Percentiles rank a stretch among this genome's conserved stretches.
phyloP scores from a whole-genome alignment of 1,140 invertebrate species.

The Stenopsyche tienmushanensis region DNA sequence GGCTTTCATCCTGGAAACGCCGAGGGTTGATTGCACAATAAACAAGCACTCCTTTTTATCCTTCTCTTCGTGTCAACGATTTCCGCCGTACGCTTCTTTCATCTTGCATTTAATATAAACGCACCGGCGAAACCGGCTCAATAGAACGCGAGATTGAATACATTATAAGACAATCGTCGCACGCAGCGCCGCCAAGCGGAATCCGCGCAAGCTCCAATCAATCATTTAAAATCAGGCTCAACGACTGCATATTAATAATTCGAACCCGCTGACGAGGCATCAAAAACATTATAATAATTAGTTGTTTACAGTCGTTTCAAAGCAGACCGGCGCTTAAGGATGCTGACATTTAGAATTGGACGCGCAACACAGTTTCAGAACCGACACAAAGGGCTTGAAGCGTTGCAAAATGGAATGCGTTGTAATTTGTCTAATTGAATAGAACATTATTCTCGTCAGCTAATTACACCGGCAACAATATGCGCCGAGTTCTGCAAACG shows the following conservation, averaged over 20 bases:
- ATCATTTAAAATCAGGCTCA: too few species aligned
- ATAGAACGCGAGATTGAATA: too few species aligned
- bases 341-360: too few species aligned
- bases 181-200: too few species aligned
- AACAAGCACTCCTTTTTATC: background rate
- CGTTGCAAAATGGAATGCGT: constrained; percentile 26
- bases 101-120: too few species aligned
- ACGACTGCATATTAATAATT: too few species aligned
- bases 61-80: background rate
- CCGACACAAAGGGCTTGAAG: constrained; percentile 9
- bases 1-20: background rate
- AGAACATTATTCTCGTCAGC: constrained; percentile 29
- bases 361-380: constrained; percentile 17
- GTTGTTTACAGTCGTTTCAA: background rate
- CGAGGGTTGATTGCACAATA: background rate
- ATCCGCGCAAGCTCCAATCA: too few species aligned
- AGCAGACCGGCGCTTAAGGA: background rate
- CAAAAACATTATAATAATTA: background rate
- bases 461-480: constrained; percentile 32
- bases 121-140: too few species aligned
- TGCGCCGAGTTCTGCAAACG: too few species aligned
- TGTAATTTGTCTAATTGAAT: constrained; percentile 37
- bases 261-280: background rate
- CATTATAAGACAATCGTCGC: too few species aligned
- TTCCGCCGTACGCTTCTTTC: too few species aligned